These are phyloP conservation scores for Perca schrenkii DNA, from an alignment of 2,113 vertebrate species.

Conservation along the genomic window DNA sequence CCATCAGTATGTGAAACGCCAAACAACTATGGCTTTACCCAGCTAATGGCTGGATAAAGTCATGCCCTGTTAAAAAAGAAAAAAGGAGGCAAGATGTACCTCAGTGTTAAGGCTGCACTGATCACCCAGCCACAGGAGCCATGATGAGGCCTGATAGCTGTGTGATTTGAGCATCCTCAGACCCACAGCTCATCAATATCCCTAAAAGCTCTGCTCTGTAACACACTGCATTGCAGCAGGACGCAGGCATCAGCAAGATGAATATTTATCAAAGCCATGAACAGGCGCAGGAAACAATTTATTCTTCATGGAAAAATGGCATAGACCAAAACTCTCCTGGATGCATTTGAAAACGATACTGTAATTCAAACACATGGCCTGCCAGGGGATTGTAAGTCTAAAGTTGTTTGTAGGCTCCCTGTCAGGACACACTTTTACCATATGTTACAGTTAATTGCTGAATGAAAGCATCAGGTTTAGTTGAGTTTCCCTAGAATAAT, in stretches of 20 bases:
- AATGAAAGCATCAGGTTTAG: conserved; percentile 24
- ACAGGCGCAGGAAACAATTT: conserved; percentile 43
- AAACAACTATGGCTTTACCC: conserved; percentile 1
- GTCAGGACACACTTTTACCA: neutral
- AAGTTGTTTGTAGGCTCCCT: neutral
- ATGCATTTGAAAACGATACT: conserved; percentile 24
- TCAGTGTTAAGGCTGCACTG: conserved; percentile 32
- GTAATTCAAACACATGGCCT: conserved; percentile 2
- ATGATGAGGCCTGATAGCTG: conserved; percentile 72
- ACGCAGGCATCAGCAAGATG: conserved; percentile 30
- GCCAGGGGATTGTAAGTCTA: neutral
- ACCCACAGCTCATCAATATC: conserved; percentile 67
- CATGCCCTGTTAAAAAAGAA: neutral
- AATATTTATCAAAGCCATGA: conserved; percentile 64
- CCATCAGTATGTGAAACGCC: conserved; percentile 33
- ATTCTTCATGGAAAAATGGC: conserved; percentile 40
- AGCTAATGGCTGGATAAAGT: conserved; percentile 17
- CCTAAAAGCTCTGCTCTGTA: conserved; percentile 35
- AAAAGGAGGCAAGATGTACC: conserved; percentile 26
- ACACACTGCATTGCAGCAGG: conserved; percentile 52
- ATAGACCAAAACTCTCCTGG: conserved; percentile 23
- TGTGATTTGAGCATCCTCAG: conserved; percentile 67
- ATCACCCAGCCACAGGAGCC: conserved; percentile 30
- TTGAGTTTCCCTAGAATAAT: conserved; percentile 25
- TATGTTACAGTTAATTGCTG: conserved; percentile 18